phyloP scores from a whole-genome alignment of 2,888 invertebrate genomes.

The Thyatira batis region DNA sequence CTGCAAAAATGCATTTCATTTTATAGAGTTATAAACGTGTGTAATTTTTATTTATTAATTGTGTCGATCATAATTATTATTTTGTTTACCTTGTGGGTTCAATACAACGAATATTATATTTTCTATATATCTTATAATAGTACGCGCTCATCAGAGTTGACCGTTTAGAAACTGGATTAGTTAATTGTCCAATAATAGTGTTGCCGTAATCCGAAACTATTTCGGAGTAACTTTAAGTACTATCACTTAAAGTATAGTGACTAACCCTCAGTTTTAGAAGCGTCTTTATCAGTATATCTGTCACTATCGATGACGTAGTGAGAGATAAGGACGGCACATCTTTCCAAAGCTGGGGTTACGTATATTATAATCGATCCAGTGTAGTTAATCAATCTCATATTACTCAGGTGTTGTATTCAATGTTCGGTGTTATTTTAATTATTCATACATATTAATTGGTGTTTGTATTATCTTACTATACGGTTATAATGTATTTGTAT shows the following conservation, averaged over 20 bases:
- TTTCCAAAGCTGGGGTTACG: not conserved
- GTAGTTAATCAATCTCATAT: slow-evolving; percentile 18
- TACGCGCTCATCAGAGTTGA: slow-evolving; percentile 14
- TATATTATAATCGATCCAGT: slow-evolving; percentile 21
- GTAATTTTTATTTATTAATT: slow-evolving; percentile 17
- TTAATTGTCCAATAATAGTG: not conserved
- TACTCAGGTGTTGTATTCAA: slow-evolving; percentile 25
- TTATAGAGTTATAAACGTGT: slow-evolving; percentile 54
- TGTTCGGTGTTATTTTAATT: slow-evolving; percentile 39
- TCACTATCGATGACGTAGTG: too few species aligned
- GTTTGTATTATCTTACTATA: slow-evolving; percentile 11
- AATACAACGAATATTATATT: slow-evolving; percentile 17
- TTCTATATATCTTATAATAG: slow-evolving; percentile 18
- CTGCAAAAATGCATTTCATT: slow-evolving; percentile 74
- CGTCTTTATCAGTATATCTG: too few species aligned
- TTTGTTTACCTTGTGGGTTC: slow-evolving; percentile 8
- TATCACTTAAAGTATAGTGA: too few species aligned
- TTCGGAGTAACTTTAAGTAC: too few species aligned
- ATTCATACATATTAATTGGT: slow-evolving; percentile 15
- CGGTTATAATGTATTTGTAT: not conserved
- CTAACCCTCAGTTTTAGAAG: too few species aligned
- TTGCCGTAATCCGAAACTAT: not conserved
- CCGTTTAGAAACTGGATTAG: slow-evolving; percentile 28
- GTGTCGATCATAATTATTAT: too few species aligned
- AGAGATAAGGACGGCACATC: too few species aligned